These are phyloP conservation scores for Macquaria australasica DNA, from an alignment of 2,113 vertebrate genomes.

Conservation along the genomic window DNA sequence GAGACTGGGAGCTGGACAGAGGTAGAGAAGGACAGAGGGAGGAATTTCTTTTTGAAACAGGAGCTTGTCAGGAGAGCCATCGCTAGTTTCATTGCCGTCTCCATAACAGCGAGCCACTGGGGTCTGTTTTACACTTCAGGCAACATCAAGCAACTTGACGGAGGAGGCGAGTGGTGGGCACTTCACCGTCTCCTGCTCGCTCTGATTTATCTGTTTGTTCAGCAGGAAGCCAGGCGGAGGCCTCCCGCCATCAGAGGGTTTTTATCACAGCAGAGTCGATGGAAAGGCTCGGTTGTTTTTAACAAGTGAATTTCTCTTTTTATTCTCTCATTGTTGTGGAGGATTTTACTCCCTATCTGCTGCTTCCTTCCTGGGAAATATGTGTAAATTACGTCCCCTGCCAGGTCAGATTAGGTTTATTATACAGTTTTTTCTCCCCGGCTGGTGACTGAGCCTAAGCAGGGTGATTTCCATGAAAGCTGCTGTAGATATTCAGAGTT, in stretches of 20 bases:
- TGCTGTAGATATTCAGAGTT: neutral
- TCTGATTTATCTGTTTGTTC: slow-evolving; percentile 64
- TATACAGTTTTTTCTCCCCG: neutral
- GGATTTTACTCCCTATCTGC: slow-evolving; percentile 17
- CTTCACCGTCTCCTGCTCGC: slow-evolving; percentile 39
- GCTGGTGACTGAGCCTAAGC: neutral
- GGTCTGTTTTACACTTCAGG: slow-evolving; percentile 66
- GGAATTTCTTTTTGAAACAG: slow-evolving; percentile 17
- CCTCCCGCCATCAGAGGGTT: slow-evolving; percentile 42
- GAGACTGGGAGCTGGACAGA: neutral
- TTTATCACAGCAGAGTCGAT: slow-evolving; percentile 30
- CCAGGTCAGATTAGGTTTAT: neutral
- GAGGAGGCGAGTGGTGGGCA: slow-evolving; percentile 32
- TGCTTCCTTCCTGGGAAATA: slow-evolving; percentile 20
- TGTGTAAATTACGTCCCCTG: slow-evolving; percentile 2
- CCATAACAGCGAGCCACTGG: slow-evolving; percentile 51
- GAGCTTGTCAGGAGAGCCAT: slow-evolving; percentile 35
- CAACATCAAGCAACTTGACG: slow-evolving; percentile 41
- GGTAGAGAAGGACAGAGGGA: neutral
- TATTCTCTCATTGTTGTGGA: slow-evolving; percentile 1
- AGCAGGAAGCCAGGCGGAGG: slow-evolving; percentile 46
- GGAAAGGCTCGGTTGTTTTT: slow-evolving; percentile 6
- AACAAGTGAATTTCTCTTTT: slow-evolving; percentile 5
- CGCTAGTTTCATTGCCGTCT: slow-evolving; percentile 28
- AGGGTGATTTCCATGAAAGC: neutral